phyloP scores from a whole-genome alignment of 1,140 invertebrate genomes.

The Chrysoperla carnea region DNA sequence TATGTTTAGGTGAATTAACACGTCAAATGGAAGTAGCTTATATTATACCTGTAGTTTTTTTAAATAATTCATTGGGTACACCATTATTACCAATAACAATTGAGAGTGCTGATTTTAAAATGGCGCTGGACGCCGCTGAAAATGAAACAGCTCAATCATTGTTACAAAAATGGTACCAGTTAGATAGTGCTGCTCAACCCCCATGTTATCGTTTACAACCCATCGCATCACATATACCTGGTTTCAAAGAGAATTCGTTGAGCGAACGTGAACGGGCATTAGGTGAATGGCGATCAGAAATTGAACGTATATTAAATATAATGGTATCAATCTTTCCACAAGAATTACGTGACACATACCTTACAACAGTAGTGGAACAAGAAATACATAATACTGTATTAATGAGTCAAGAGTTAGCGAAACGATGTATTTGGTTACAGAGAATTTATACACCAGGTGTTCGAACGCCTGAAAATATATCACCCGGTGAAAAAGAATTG shows the following conservation, averaged over 20 bases:
- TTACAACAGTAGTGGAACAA: slow-evolving; percentile 63
- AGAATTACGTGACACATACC: slow-evolving; percentile 57
- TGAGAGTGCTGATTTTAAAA: slow-evolving; percentile 57
- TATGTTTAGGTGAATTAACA: slow-evolving; percentile 52
- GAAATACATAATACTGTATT: slow-evolving; percentile 62
- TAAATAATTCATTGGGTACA: slow-evolving; percentile 53
- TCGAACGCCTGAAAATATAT: slow-evolving; percentile 25
- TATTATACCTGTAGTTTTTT: slow-evolving; percentile 53
- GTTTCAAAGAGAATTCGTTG: slow-evolving; percentile 24
- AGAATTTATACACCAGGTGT: slow-evolving; percentile 28
- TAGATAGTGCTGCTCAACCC: slow-evolving; percentile 35
- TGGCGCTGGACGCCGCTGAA: slow-evolving; percentile 42
- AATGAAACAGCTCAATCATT: slow-evolving; percentile 27
- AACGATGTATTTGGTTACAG: slow-evolving; percentile 56
- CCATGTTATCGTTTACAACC: slow-evolving; percentile 56
- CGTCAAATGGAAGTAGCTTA: slow-evolving; percentile 51
- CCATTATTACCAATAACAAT: slow-evolving; percentile 58
- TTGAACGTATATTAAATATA: slow-evolving; percentile 41
- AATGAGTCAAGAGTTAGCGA: slow-evolving; percentile 53
- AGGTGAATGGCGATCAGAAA: slow-evolving; percentile 36
- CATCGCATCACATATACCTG: slow-evolving; percentile 33
- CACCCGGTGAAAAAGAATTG: slow-evolving; percentile 35
- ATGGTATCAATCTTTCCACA: slow-evolving; percentile 49
- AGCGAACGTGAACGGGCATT: slow-evolving; percentile 25
- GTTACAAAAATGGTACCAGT: slow-evolving; percentile 42